Evolutionary conservation across 2,888 invertebrate genomes (phyloP).

Genomic region (Limenitis camilla): DNA sequence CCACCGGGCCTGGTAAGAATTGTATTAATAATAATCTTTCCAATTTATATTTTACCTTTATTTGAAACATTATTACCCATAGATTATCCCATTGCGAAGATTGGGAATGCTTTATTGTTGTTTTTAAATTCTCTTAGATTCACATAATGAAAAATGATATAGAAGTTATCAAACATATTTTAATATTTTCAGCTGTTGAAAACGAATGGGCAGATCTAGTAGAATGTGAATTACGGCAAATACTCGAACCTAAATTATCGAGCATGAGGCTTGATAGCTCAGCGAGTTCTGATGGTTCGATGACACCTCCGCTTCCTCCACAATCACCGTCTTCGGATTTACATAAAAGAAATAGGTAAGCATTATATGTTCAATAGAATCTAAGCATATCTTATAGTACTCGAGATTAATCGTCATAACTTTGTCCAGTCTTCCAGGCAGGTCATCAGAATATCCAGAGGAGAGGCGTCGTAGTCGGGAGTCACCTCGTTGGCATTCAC

Average conservation of each 20-base stretch:
- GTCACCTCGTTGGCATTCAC: slow-evolving; percentile 64
- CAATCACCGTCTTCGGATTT: slow-evolving; percentile 77
- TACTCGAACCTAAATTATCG: slow-evolving; percentile 83
- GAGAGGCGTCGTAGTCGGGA: slow-evolving; percentile 60
- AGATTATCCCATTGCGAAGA: no score
- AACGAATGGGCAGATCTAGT: slow-evolving; percentile 89
- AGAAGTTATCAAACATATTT: background rate
- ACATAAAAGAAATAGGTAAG: slow-evolving; percentile 70
- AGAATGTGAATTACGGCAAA: slow-evolving; percentile 85
- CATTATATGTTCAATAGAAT: background rate
- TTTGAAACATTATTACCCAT: no score
- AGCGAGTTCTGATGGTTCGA: slow-evolving; percentile 80
- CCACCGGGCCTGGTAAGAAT: slow-evolving; percentile 34
- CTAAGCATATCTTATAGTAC: no score
- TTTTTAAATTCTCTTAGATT: no score
- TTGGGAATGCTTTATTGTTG: no score
- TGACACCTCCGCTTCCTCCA: slow-evolving; percentile 86
- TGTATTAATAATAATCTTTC: no score
- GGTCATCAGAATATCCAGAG: slow-evolving; percentile 60
- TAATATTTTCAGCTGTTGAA: slow-evolving; percentile 73
- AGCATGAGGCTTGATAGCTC: slow-evolving; percentile 76
- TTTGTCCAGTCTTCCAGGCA: slow-evolving; percentile 76
- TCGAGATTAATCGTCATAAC: background rate
- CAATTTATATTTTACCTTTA: no score
- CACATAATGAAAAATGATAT: no score